phyloP scores from a whole-genome alignment of 2,113 vertebrate species.

The Rhabdomys dilectus region DNA sequence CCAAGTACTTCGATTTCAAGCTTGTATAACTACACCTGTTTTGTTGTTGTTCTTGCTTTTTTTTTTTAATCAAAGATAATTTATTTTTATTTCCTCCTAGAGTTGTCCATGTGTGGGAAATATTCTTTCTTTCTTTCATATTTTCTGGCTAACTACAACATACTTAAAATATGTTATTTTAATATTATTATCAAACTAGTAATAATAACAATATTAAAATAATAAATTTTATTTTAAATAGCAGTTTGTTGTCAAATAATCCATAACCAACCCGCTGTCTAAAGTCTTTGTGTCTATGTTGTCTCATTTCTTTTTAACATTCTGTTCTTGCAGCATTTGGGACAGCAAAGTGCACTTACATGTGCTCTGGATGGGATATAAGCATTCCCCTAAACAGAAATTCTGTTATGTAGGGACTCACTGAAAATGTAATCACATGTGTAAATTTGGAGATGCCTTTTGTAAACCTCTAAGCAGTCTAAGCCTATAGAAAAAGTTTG shows the following conservation, averaged over 20 bases:
- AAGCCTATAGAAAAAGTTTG: background rate
- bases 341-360: background rate
- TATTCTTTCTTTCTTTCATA: background rate
- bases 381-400: background rate
- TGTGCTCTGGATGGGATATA: background rate
- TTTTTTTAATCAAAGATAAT: background rate
- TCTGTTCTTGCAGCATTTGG: background rate
- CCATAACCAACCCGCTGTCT: background rate
- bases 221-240: conserved; percentile 33
- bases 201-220: background rate
- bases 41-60: background rate
- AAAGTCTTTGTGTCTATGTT: background rate
- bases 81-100: background rate
- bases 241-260: background rate
- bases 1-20: background rate
- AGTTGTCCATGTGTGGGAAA: conserved; percentile 17
- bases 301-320: background rate
- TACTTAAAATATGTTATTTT: background rate
- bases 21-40: background rate
- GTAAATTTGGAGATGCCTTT: background rate
- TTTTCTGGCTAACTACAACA: conserved; percentile 26
- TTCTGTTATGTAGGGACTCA: background rate
- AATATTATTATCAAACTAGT: too few relatives aligned
- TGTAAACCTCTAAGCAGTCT: background rate
- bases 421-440: background rate